Conservation (phyloP, 2,113 vertebrate genomes). For the Delphinus delphis region DNA sequence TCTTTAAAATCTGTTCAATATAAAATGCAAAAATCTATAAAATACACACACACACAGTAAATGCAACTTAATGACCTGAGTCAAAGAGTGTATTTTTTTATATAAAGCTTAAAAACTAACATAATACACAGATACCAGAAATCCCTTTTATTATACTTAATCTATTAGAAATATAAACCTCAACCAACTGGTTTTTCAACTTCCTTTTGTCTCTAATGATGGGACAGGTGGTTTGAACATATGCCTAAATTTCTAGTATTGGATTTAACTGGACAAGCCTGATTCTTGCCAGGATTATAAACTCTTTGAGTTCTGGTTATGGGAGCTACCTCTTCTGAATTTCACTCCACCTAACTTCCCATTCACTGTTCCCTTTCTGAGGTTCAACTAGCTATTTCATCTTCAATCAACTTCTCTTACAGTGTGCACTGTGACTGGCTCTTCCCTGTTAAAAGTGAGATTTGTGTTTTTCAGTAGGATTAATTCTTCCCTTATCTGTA, state of each 20-base stretch:
- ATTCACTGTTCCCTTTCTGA: neutral
- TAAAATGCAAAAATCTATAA: neutral
- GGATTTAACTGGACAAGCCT: neutral
- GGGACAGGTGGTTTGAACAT: neutral
- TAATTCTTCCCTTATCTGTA: neutral
- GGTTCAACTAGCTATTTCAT: neutral
- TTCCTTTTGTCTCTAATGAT: neutral
- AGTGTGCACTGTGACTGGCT: neutral
- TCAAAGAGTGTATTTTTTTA: neutral
- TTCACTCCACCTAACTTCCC: neutral
- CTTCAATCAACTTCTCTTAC: neutral
- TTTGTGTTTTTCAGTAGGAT: neutral
- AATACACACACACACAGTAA: neutral
- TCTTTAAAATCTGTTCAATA: neutral
- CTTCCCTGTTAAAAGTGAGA: neutral
- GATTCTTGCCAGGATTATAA: constrained; percentile 24
- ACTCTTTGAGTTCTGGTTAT: neutral
- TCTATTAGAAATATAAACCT: neutral
- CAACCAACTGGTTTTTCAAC: neutral
- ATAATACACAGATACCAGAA: neutral
- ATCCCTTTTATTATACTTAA: neutral
- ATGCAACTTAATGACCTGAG: neutral
- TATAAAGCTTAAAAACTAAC: neutral
- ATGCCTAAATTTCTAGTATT: neutral
- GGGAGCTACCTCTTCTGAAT: neutral